These are phyloP conservation scores for Parnassius mnemosyne DNA, from an alignment of 2,888 invertebrate genomes.

Conservation along the genomic window DNA sequence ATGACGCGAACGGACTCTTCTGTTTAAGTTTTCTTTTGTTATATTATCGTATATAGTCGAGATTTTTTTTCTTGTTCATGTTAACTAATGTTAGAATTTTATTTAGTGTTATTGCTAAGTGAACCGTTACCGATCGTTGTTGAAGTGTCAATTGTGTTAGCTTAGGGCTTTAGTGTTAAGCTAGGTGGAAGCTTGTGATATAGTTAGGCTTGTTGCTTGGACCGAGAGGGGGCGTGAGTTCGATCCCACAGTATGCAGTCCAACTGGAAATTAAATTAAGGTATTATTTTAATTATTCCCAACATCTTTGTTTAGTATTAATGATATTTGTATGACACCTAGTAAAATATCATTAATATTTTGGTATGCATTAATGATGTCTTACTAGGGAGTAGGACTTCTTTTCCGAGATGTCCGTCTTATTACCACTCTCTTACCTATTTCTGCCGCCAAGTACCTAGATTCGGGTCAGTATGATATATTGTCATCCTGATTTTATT, in stretches of 20 bases:
- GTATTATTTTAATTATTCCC: background rate
- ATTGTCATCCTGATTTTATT: too few relatives aligned
- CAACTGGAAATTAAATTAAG: slow-evolving; percentile 43
- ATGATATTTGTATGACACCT: too few relatives aligned
- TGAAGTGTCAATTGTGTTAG: slow-evolving; percentile 74
- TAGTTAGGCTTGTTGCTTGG: slow-evolving; percentile 57
- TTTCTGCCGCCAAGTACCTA: too few relatives aligned
- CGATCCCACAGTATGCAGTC: slow-evolving; percentile 36
- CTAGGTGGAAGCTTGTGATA: slow-evolving; percentile 79
- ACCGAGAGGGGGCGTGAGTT: slow-evolving; percentile 51
- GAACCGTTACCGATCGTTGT: slow-evolving; percentile 71
- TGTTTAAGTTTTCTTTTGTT: slow-evolving; percentile 49
- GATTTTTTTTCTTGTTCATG: slow-evolving; percentile 67
- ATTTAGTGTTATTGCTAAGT: slow-evolving; percentile 62
- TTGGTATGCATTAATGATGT: too few relatives aligned
- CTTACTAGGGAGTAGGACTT: too few relatives aligned
- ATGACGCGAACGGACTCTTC: slow-evolving; percentile 43
- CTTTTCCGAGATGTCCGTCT: too few relatives aligned
- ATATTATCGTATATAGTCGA: slow-evolving; percentile 59
- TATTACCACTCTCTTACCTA: too few relatives aligned
- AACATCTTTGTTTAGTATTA: too few relatives aligned
- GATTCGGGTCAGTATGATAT: too few relatives aligned
- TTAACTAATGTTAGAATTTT: slow-evolving; percentile 78
- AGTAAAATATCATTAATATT: too few relatives aligned
- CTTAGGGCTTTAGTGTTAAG: slow-evolving; percentile 70